Percentiles rank a stretch among this genome's conserved stretches.
Conservation (phyloP, 2,888 invertebrate species). For the Ophioninae sp. region DNA sequence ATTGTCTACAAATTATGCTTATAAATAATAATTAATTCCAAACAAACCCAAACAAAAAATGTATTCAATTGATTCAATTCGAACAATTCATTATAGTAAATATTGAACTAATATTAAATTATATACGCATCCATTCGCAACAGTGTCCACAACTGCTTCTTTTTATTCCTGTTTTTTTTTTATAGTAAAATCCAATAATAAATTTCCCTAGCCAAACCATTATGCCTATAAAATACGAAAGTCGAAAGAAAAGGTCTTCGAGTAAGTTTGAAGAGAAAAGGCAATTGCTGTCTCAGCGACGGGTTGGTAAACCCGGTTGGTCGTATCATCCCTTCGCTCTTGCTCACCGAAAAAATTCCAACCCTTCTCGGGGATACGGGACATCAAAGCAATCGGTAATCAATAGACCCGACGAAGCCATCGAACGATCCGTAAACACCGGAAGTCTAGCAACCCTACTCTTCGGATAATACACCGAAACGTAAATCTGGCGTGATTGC, state of each 20-base stretch:
- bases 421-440: slow-evolving; percentile 44
- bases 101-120: no score
- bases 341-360: not conserved
- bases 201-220: not conserved
- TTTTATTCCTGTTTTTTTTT: not conserved
- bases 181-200: not conserved
- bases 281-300: not conserved
- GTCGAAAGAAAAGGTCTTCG: not conserved
- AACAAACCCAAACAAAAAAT: no score
- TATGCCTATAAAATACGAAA: not conserved
- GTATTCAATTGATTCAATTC: no score
- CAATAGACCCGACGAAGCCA: slow-evolving; percentile 50
- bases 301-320: not conserved
- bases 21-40: no score
- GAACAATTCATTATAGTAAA: no score
- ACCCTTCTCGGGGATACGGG: slow-evolving; percentile 30
- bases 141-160: no score
- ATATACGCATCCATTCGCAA: no score
- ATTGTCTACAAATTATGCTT: no score
- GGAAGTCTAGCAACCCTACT: slow-evolving; percentile 32
- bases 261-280: not conserved
- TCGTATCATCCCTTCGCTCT: not conserved
- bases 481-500: slow-evolving; percentile 31
- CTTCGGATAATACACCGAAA: not conserved
- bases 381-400: slow-evolving; percentile 58